phyloP scores from a whole-genome alignment of 2,888 invertebrate species.

The Protonemura montana region DNA sequence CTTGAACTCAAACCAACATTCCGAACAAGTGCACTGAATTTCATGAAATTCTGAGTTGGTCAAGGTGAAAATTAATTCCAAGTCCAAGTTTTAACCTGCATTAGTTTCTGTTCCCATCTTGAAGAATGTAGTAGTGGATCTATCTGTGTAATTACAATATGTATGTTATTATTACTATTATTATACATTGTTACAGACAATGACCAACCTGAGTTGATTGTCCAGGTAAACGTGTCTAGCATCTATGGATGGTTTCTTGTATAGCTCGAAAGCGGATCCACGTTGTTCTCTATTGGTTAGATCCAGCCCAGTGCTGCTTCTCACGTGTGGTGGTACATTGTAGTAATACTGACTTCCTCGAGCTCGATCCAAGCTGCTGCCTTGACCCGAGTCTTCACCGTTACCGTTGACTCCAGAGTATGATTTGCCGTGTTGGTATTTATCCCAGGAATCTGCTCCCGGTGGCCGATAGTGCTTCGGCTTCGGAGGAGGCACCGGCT shows the following conservation, averaged over 20 bases:
- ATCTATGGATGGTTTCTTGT: slow-evolving; percentile 79
- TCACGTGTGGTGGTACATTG: slow-evolving; percentile 58
- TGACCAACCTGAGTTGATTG: slow-evolving; percentile 54
- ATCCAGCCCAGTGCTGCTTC: slow-evolving; percentile 63
- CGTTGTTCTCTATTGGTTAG: slow-evolving; percentile 89
- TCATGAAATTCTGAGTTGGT: no score
- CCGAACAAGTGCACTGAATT: no score
- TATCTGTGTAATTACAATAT: no score
- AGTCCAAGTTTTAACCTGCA: no score
- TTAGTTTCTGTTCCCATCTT: no score
- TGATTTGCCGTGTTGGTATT: slow-evolving; percentile 62
- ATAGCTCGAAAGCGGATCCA: slow-evolving; percentile 94
- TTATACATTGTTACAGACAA: no score
- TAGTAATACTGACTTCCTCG: slow-evolving; percentile 63
- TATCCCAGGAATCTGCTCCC: slow-evolving; percentile 27
- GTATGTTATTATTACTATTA: no score
- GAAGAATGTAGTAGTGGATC: no score
- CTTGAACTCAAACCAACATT: no score
- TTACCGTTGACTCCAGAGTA: slow-evolving; percentile 57
- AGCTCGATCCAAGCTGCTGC: slow-evolving; percentile 62
- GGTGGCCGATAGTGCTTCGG: slow-evolving; percentile 90
- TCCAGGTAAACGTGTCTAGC: slow-evolving; percentile 54
- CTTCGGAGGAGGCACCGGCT: slow-evolving; percentile 91
- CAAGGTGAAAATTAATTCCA: no score
- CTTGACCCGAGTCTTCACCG: slow-evolving; percentile 59